A percentile compares a stretch with the other conserved stretches of the same genome.
Conservation (phyloP, 2,888 invertebrate species). For the Rhopalosiphum nymphaeae region DNA sequence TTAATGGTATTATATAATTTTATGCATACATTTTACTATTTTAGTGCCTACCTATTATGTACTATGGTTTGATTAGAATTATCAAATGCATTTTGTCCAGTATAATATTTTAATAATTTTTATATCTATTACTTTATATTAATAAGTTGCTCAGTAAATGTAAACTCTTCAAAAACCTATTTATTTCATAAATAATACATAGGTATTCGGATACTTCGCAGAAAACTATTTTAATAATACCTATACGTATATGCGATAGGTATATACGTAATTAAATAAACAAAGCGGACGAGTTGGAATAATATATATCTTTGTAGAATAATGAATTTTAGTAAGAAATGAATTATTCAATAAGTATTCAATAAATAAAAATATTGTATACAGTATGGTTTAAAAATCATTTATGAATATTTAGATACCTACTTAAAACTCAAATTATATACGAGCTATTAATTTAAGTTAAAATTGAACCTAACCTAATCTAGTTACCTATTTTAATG, state of each 20-base stretch:
- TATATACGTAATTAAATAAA: not conserved
- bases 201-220: not conserved
- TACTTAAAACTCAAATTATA: not conserved
- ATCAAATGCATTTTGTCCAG: not conserved
- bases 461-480: not conserved
- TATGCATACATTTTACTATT: no score
- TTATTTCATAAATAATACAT: not conserved
- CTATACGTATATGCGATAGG: not conserved
- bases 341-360: not conserved
- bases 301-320: not conserved
- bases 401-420: not conserved
- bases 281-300: not conserved
- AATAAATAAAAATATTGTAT: not conserved
- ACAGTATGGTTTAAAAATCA: not conserved
- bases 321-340: not conserved
- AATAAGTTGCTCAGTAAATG: not conserved
- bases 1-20: no score
- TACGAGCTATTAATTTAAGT: not conserved
- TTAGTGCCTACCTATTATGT: no score
- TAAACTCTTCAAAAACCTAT: not conserved
- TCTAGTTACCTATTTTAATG: not conserved
- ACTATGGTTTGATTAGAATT: not conserved
- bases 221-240: not conserved
- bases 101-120: not conserved
- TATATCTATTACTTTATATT: not conserved